A percentile compares a stretch with the other conserved stretches of the same genome.
Evolutionary conservation across 2,113 vertebrate genomes (phyloP).

Genomic region (Melanocharis versteri): DNA sequence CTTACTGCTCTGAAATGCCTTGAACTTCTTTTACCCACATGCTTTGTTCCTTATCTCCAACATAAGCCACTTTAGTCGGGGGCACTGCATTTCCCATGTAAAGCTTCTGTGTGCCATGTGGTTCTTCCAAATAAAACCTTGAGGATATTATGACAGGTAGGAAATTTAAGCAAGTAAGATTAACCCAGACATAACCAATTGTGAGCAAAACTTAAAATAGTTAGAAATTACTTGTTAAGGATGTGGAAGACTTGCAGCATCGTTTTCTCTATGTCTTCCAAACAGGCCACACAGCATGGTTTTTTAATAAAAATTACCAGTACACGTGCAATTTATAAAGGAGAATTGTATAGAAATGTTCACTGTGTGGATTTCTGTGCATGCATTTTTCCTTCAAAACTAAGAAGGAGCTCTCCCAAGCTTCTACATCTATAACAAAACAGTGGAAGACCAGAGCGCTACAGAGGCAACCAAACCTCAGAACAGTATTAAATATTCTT

Average conservation of each 20-base stretch:
- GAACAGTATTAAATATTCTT: background rate
- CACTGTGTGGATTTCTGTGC: background rate
- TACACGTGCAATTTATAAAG: background rate
- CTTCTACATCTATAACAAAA: background rate
- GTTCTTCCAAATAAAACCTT: constrained; percentile 89
- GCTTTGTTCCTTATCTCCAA: constrained; percentile 89
- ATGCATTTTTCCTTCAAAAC: background rate
- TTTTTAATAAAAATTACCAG: background rate
- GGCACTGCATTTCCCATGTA: constrained; percentile 79
- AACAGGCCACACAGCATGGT: background rate
- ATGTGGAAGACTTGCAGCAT: background rate
- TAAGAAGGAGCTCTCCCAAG: background rate
- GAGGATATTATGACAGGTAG: background rate
- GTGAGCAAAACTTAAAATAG: background rate
- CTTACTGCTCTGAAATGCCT: constrained; percentile 90
- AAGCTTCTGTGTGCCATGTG: constrained; percentile 81
- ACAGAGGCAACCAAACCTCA: background rate
- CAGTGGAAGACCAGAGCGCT: background rate
- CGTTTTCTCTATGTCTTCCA: background rate
- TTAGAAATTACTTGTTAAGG: background rate
- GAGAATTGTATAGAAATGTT: background rate
- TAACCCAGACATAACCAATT: background rate
- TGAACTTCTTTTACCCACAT: constrained; percentile 91
- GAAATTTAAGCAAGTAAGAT: background rate
- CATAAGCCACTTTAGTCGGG: constrained; percentile 79